phyloP scores from a whole-genome alignment of 2,113 vertebrate species.

The Petrocephalus microphthalmus region DNA sequence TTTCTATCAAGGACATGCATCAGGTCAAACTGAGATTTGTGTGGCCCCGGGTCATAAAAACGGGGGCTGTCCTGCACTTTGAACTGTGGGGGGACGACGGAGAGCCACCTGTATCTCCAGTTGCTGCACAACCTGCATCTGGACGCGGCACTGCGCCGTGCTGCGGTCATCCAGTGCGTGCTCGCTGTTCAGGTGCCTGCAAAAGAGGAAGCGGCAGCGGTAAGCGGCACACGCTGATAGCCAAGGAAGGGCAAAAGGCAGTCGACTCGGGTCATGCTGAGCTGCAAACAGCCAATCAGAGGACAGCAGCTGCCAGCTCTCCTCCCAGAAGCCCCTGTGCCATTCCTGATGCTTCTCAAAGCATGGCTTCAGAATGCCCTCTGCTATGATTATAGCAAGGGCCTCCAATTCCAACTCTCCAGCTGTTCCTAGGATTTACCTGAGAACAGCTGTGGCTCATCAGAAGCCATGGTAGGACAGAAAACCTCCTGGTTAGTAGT shows the following conservation, averaged over 20 bases:
- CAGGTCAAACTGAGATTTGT: background rate
- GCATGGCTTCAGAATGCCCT: background rate
- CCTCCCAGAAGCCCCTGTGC: background rate
- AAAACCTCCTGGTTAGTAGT: no score
- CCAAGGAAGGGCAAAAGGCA: no score
- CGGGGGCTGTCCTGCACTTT: background rate
- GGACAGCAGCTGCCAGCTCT: background rate
- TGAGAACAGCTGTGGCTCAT: no score
- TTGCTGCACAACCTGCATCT: constrained; percentile 98
- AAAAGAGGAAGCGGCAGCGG: constrained; percentile 9
- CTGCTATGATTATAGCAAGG: background rate
- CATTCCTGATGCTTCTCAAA: background rate
- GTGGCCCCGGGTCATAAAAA: background rate
- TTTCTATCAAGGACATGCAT: background rate
- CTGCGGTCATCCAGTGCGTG: constrained; percentile 95
- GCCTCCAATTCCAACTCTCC: no score
- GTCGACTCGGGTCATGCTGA: no score
- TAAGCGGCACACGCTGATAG: background rate
- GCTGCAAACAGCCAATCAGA: background rate
- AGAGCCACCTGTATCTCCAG: constrained; percentile 93
- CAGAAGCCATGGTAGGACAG: no score
- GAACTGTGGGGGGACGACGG: background rate
- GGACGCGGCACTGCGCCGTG: constrained; percentile 95
- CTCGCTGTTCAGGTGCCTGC: constrained; percentile 96
- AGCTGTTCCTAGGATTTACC: no score